Base-by-base conservation (phyloP, 2,888 invertebrate species). In the Hanleya hanleyi region DNA sequence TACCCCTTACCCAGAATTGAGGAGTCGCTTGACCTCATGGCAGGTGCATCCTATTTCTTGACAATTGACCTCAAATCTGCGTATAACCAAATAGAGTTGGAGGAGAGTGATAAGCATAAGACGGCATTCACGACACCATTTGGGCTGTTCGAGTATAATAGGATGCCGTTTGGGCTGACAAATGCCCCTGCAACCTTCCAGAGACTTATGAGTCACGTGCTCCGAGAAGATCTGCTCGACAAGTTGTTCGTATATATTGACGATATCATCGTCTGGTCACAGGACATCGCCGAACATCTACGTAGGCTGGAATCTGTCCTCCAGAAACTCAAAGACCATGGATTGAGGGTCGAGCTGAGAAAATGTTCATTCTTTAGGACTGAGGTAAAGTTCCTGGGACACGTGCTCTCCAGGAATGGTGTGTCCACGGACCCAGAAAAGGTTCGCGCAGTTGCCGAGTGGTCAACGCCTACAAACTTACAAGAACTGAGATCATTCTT, bases 1-100 rank as follows among this genome's bases (percentile, higher is more conserved):
- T n/a, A n/a, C n/a, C n/a, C n/a, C n/a, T n/a, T n/a, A n/a, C n/a
- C n/a, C n/a, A n/a, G n/a, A n/a, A n/a, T 32, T 9, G 75, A 76
- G 35, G 77, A 78, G 65, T 71, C 76, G n/a, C 72, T 78, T 32
- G 75, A 80, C 66, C 73, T 62, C 12, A 65, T 80, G 62, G 32
- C 35, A 37, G 67, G 68, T n/a, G 35, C 73, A 1, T 50, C 57
- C 36, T 51, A 51, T 32, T 78, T 75, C 57, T 51, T 51, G 4
- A 77, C 77, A 3, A 68, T 78, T 32, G 70, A 79, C 38, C 67
- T 78, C 7, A 51, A 51, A 51, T n/a, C n/a, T 51, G 51, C 51
- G 7, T 51, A 51, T 22, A 9, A 51, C 22, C 72, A 74, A 38
- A 64, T 76, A 1, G 73, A 69, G 4, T 50, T 80, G 51, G 69